These are phyloP conservation scores for Bungarus multicinctus DNA, from an alignment of 2,113 vertebrate species.

Conservation along the genomic window DNA sequence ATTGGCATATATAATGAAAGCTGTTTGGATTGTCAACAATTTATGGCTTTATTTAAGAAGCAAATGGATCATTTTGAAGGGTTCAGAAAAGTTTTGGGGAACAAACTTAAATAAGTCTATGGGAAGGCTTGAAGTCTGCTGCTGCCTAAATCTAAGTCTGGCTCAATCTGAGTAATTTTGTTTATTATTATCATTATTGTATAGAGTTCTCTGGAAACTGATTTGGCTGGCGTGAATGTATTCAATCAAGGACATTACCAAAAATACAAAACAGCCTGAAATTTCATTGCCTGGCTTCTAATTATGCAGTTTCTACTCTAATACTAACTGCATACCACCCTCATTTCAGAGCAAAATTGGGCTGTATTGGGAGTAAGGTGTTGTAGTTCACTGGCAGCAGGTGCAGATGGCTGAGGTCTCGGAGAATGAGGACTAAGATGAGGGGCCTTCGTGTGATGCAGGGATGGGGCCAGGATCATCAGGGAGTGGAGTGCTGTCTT, in stretches of 20 bases:
- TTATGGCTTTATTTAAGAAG: constrained; percentile 58
- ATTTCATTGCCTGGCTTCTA: constrained; percentile 43
- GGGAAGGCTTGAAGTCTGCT: accelerated
- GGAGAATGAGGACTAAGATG: too few relatives aligned
- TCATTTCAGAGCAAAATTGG: background rate
- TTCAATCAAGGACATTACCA: constrained; percentile 50
- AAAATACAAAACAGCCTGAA: constrained; percentile 17
- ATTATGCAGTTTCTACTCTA: constrained; percentile 55
- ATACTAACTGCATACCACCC: constrained; percentile 34
- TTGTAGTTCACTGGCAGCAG: too few relatives aligned
- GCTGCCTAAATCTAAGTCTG: background rate
- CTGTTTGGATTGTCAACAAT: constrained; percentile 53
- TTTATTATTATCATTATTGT: too few relatives aligned
- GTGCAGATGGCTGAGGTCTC: too few relatives aligned
- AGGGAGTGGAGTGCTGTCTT: too few relatives aligned
- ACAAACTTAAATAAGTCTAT: background rate
- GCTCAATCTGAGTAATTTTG: background rate
- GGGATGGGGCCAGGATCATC: too few relatives aligned
- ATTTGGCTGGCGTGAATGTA: constrained; percentile 44
- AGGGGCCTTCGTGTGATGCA: too few relatives aligned
- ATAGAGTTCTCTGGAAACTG: background rate
- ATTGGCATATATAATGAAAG: constrained; percentile 51
- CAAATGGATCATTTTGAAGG: constrained; percentile 6
- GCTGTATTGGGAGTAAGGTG: background rate
- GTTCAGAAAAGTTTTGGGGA: background rate